Evolutionary conservation across 1,140 invertebrate genomes (phyloP).

Genomic region (Argopecten irradians): DNA sequence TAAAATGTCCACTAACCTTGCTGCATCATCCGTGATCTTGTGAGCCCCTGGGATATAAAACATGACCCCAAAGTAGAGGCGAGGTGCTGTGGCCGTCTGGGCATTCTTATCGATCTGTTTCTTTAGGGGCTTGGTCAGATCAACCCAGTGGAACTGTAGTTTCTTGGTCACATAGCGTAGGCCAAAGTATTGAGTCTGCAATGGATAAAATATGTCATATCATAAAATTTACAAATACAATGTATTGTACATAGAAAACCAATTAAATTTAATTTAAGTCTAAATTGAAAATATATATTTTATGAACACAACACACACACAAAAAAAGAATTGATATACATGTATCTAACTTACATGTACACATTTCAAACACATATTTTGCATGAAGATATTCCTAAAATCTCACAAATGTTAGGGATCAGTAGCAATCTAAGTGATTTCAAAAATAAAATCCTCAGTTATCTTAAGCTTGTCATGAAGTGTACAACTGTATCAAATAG

Average conservation of each 20-base stretch:
- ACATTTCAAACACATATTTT: too few relatives aligned
- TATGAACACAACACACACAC: too few relatives aligned
- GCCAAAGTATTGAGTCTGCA: conserved; percentile 74
- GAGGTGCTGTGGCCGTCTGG: conserved; percentile 75
- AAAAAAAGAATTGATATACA: too few relatives aligned
- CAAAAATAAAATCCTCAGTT: too few relatives aligned
- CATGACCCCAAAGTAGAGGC: conserved; percentile 92
- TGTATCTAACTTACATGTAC: background rate
- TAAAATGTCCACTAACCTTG: conserved; percentile 80
- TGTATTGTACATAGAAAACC: background rate
- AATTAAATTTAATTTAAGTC: too few relatives aligned
- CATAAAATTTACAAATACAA: background rate
- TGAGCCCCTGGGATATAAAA: conserved; percentile 90
- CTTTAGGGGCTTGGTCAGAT: conserved; percentile 93
- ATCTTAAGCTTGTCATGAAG: too few relatives aligned
- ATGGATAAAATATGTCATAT: conserved; percentile 22
- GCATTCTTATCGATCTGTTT: conserved; percentile 95
- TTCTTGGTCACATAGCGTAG: conserved; percentile 75
- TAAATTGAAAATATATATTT: background rate
- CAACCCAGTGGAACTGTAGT: conserved; percentile 85
- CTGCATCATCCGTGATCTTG: conserved; percentile 87
- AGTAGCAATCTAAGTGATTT: too few relatives aligned
- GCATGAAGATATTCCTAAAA: too few relatives aligned
- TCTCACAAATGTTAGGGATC: too few relatives aligned
- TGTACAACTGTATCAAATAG: too few relatives aligned